Evolutionary conservation across 2,797 vertebrate species (phyloP), one percentile per base, ranked within the genome.

Genomic region (Emydoidea blandingii): DNA sequence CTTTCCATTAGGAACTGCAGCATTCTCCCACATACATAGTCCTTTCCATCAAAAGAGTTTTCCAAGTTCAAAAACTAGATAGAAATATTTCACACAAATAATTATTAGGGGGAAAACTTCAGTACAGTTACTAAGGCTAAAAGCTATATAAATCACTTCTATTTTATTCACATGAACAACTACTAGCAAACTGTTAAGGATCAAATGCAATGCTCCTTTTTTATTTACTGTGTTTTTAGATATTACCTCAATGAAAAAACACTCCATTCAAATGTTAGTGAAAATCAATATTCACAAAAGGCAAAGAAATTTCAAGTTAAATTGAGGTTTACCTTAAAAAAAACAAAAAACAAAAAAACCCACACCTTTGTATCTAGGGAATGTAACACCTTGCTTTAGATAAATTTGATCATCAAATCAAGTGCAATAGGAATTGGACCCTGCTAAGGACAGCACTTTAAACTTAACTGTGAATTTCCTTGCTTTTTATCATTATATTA

Each of bases 1-100:
- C 91, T 95, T 47, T 97, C 95, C 93, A 98, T 95, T 11, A 99
- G 98, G 89, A 99, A 99, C 79, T 98, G 98, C 37, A 99, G 97
- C 96, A 99, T 98, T 27, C 99, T 99, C 4, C 98, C 98, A 80
- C 99, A 99, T 3, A 99, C 99, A 0, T 98, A 99, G 98, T 99
- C 99, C 95, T 99, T 99, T 88, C 99, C 99, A 97, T 99, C 99
- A 88, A 99, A 99, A 0, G 99, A 98, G 93, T 96, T 98, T 98
- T 99, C 99, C 96, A 99, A 97, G 93, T 97, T 98, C 96, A 99
- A 91, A 92, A 99, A 99, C 99, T 99, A 93, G 12, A 97, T 7
- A 92, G 21, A 97, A 54, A 86, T 12, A n/a, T 92, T 93, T 95
- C 16, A 87, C 5, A 90, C 37, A 87, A 91, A 80, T 80, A 94